A percentile compares a stretch with the other conserved stretches of the same genome.
Evolutionary conservation across 2,888 invertebrate genomes (phyloP).

Genomic region (Cosmia trapezina): DNA sequence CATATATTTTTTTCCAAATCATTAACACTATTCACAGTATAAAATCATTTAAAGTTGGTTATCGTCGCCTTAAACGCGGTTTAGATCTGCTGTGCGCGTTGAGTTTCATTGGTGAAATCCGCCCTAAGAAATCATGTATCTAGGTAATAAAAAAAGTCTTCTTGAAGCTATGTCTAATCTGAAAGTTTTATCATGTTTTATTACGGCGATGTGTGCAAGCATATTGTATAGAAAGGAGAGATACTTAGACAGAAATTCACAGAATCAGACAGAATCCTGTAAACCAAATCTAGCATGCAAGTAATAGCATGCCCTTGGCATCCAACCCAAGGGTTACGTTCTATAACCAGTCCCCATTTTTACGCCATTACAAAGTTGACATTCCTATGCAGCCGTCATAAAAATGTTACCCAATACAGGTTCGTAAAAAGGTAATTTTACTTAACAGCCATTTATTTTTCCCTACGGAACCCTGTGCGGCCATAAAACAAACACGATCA

Average conservation of each 20-base stretch:
- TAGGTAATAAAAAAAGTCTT: not conserved
- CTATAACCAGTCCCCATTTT: slow-evolving; percentile 5
- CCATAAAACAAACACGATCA: slow-evolving; percentile 68
- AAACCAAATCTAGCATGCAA: not conserved
- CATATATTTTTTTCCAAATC: too few relatives aligned
- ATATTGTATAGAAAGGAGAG: not conserved
- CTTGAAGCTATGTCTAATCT: not conserved
- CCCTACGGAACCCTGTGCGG: slow-evolving; percentile 27
- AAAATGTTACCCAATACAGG: slow-evolving; percentile 53
- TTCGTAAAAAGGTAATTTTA: slow-evolving; percentile 68
- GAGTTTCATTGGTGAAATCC: too few relatives aligned
- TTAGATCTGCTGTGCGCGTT: too few relatives aligned
- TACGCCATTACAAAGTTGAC: slow-evolving; percentile 27
- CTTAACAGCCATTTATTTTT: slow-evolving; percentile 70
- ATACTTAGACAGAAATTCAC: too few relatives aligned
- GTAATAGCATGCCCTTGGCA: not conserved
- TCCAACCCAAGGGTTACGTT: slow-evolving; percentile 1
- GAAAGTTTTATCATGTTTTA: not conserved
- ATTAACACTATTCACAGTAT: too few relatives aligned
- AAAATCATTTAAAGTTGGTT: too few relatives aligned
- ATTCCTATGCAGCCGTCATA: slow-evolving; percentile 38
- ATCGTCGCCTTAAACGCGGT: too few relatives aligned
- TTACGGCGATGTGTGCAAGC: not conserved
- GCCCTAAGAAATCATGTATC: not conserved
- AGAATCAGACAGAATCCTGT: too few relatives aligned